These are phyloP conservation scores for Eupithecia dodoneata DNA, from an alignment of 2,888 invertebrate species.

Conservation along the genomic window DNA sequence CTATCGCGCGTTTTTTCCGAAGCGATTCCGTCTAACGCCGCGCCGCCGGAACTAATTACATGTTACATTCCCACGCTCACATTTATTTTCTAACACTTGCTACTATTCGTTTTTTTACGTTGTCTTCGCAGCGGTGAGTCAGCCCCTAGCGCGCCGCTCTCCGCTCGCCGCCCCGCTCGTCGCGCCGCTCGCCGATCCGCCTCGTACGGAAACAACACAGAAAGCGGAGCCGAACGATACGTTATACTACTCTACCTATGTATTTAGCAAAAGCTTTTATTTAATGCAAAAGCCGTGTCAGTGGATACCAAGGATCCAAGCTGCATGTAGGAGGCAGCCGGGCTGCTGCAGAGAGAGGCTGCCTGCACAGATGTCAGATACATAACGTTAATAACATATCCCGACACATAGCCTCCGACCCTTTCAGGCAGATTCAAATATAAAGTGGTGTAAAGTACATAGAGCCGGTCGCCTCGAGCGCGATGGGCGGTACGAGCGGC, in stretches of 20 bases:
- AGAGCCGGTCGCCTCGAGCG: conserved; percentile 23
- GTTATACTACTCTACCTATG: background rate
- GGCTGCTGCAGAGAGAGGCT: background rate
- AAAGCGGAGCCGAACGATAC: background rate
- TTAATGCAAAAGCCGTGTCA: background rate
- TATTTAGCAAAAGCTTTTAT: background rate
- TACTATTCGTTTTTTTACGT: background rate
- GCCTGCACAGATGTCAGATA: conserved; percentile 25
- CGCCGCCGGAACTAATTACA: conserved; percentile 6
- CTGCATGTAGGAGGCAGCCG: background rate
- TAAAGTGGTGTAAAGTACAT: conserved; percentile 73
- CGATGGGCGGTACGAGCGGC: conserved; percentile 42
- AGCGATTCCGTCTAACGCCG: conserved; percentile 1
- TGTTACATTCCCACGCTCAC: background rate
- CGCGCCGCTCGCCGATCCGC: background rate
- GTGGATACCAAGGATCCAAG: background rate
- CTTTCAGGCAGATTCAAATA: conserved; percentile 72
- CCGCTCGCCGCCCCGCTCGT: background rate
- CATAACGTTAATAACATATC: conserved; percentile 63
- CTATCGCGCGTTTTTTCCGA: conserved; percentile 48
- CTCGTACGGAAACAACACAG: background rate
- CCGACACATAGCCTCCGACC: conserved; percentile 62
- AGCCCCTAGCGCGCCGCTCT: background rate
- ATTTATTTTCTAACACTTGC: background rate
- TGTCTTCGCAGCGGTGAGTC: background rate